Base-by-base conservation (phyloP, 2,797 vertebrate genomes). In the Chlorospingus flavigularis region DNA sequence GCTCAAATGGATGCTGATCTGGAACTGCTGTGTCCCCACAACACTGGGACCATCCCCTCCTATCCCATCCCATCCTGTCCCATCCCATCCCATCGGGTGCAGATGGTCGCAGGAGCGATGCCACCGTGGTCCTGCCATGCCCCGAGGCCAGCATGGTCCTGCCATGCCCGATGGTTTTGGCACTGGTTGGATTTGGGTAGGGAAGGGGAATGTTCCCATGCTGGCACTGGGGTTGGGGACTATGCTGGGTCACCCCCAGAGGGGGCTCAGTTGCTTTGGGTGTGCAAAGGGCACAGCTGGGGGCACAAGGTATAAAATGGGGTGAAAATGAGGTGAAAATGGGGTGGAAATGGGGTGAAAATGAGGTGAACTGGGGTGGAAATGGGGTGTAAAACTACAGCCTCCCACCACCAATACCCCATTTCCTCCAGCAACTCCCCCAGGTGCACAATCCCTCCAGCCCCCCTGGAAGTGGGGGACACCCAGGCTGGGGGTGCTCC, bases 1-100 rank as follows among this genome's bases (percentile, higher is more conserved):
- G 13, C 6, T 16, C 28, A 40, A 17, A 11, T 0, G 0, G 40
- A 33, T 23, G 48, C 15, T 1, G 8, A 70, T 5, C 31, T 2
- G 7, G 20, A 37, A 42, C 18, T 42, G 21, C 31, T 15, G 48
- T 0, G 0, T n/a, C 17, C 55, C 58, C 58, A 8, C n/a, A 53
- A 6, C 30, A 12, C 17, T 0, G 0, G 53, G 30, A 62, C 23
- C 57, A 37, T 37, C 57, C 57, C 55, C 26, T 58, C 7, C 21
- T 4, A 0, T 17, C 40, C 79, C 10, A 0, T 25, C 35, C 76
- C 9, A 53, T n/a, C 42, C 35, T 8, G 8, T 35, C 35, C 35
- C 57, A 37, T 26, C 35, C 55, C 57, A 37, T 26, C 35, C 55
- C 55, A 35, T 6, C 0, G 19, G 37, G 20, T 26, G 40, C 37